phyloP scores from a whole-genome alignment of 2,113 vertebrate genomes.

The Antechinus flavipes region DNA sequence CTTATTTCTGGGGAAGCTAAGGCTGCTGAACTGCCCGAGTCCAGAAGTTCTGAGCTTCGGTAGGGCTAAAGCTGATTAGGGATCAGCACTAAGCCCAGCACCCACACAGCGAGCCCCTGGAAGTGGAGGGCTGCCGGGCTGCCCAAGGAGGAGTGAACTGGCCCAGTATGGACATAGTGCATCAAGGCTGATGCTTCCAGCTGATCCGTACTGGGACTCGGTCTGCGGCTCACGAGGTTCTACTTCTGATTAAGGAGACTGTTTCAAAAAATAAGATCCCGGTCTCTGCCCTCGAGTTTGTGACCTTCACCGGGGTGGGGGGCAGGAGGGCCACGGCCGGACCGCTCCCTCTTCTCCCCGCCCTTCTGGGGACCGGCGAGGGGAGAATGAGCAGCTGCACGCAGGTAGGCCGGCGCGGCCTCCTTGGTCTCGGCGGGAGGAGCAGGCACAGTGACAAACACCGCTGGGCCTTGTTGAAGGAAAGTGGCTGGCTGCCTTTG shows the following conservation, averaged over 20 bases:
- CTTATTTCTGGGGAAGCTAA: too few species aligned
- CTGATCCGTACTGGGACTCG: too few species aligned
- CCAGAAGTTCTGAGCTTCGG: too few species aligned
- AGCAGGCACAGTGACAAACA: slow-evolving; percentile 66
- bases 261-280: slow-evolving; percentile 69
- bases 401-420: slow-evolving; percentile 53
- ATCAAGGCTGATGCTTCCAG: neutral
- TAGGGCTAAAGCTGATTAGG: too few species aligned
- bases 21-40: too few species aligned
- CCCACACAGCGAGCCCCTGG: neutral
- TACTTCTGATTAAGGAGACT: neutral
- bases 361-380: slow-evolving; percentile 40
- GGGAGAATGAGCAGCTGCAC: slow-evolving; percentile 43
- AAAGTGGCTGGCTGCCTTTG: slow-evolving; percentile 77
- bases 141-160: too few species aligned
- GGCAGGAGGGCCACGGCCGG: neutral
- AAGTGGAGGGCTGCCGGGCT: neutral
- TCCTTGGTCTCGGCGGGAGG: slow-evolving; percentile 73
- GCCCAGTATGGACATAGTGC: too few species aligned
- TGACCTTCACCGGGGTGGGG: slow-evolving; percentile 9
- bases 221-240: too few species aligned
- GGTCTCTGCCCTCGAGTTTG: slow-evolving; percentile 49
- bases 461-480: slow-evolving; percentile 73
- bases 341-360: neutral
- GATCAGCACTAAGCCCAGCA: neutral